phyloP scores from a whole-genome alignment of 2,888 invertebrate genomes.

The Harpalus rufipes region DNA sequence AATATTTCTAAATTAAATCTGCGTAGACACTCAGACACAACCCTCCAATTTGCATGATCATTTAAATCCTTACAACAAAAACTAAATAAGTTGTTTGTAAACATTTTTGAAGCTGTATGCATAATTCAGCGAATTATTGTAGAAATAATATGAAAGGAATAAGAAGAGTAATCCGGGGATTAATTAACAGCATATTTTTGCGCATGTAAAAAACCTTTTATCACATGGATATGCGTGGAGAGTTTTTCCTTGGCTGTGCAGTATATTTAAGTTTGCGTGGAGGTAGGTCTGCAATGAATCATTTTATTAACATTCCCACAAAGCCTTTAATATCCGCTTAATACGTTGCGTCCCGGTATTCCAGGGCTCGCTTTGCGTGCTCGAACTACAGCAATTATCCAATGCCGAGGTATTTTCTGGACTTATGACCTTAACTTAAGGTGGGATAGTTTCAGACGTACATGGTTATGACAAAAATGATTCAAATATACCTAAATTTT shows the following conservation, averaged over 20 bases:
- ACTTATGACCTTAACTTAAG: constrained; percentile 59
- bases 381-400: constrained; percentile 64
- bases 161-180: constrained; percentile 2
- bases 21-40: not conserved
- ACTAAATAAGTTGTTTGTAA: not conserved
- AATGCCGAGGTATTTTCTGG: constrained; percentile 47
- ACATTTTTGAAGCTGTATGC: not conserved
- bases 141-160: constrained; percentile 6
- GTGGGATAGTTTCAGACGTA: not conserved
- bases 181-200: constrained; percentile 34
- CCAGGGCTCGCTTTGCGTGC: constrained; percentile 30
- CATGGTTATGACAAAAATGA: too few species aligned
- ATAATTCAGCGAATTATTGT: not conserved
- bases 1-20: not conserved
- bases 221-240: constrained; percentile 16
- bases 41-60: not conserved
- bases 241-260: constrained; percentile 22
- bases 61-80: not conserved
- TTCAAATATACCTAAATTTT: too few species aligned
- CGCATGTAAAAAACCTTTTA: constrained; percentile 26
- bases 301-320: constrained; percentile 64
- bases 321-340: constrained; percentile 67
- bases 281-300: constrained; percentile 56
- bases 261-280: constrained; percentile 50
- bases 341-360: constrained; percentile 48